Base-by-base conservation (phyloP, 2,113 vertebrate genomes). In the Enhydra lutris region DNA sequence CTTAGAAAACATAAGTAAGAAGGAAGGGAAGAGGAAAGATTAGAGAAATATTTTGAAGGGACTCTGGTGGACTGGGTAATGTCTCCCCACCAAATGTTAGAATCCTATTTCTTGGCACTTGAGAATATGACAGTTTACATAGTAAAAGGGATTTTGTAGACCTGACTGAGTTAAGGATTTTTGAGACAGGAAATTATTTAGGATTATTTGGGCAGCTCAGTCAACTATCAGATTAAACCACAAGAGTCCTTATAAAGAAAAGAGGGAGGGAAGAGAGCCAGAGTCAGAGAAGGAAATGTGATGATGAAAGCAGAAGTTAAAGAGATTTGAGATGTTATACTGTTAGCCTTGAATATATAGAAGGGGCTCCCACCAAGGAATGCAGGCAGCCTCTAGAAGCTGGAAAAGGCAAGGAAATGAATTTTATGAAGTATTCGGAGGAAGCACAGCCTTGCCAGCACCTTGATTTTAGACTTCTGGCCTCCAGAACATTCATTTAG, bases 51-150 rank as follows among this genome's bases (percentile, higher is more conserved):
- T 21, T 42, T 45, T 45, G 1, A 12, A 89, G 20, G 59, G 42
- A 69, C 21, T n/a, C 42, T 36, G 42, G 39, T 52, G 61, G 29
- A 31, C 13, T 71, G 23, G 42, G 61, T 79, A 84, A 59, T 23
- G 6, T 0, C 1, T n/a, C 23, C 1, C 7, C 4, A 26, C 1
- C 52, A 55, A n/a, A 18, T 15, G 45, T 83, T 21, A 18, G 45
- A 3, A 34, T 83, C 17, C 8, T 80, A 52, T 39, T 89, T 94
- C 50, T 29, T 78, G 13, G 63, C 59, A 61, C 0, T 63, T 52
- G 23, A 63, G 13, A 80, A 24, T 39, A 55, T 57, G 42, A 34
- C n/a, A 52, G 31, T 59, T 84, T 81, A 50, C n/a, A 74, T 5
- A 23, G n/a, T n/a, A 55, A 79, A 59, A 84, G 20, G 45, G 24